phyloP scores from a whole-genome alignment of 2,797 vertebrate species.

The Serranus cabrilla region DNA sequence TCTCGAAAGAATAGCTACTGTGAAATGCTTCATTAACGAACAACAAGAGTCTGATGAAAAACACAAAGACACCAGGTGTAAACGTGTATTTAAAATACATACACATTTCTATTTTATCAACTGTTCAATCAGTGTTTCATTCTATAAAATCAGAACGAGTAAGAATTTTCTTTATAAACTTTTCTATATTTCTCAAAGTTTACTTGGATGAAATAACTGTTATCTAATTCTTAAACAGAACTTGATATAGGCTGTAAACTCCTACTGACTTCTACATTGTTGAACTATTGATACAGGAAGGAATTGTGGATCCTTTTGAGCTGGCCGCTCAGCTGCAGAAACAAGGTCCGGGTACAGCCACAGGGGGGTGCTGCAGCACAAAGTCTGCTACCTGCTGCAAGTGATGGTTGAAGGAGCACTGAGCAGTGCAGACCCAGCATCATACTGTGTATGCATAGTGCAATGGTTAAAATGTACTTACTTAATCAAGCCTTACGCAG shows the following conservation, averaged over 20 bases:
- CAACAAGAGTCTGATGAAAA: slow-evolving; percentile 43
- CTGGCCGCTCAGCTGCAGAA: slow-evolving; percentile 68
- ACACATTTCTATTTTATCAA: background rate
- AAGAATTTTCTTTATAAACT: background rate
- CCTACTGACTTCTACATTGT: slow-evolving; percentile 17
- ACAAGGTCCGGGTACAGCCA: slow-evolving; percentile 62
- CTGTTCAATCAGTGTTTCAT: background rate
- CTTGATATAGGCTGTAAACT: background rate
- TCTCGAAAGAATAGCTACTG: slow-evolving; percentile 41
- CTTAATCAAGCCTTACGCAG: background rate
- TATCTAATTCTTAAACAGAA: background rate
- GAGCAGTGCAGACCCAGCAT: slow-evolving; percentile 39
- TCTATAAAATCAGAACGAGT: background rate
- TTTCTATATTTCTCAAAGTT: background rate
- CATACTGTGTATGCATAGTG: slow-evolving; percentile 5
- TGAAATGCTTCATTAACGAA: slow-evolving; percentile 50
- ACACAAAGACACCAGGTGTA: slow-evolving; percentile 10
- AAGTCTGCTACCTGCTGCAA: slow-evolving; percentile 78
- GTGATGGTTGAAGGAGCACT: slow-evolving; percentile 58
- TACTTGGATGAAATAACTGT: background rate
- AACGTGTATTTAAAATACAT: background rate
- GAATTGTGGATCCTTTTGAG: slow-evolving; percentile 81
- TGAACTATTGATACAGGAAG: slow-evolving; percentile 72
- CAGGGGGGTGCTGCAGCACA: slow-evolving; percentile 83
- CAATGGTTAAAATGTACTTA: background rate